A percentile compares a stretch with the other conserved stretches of the same genome.
Conservation (phyloP, 2,888 invertebrate species). For the Chironomus tentans region DNA sequence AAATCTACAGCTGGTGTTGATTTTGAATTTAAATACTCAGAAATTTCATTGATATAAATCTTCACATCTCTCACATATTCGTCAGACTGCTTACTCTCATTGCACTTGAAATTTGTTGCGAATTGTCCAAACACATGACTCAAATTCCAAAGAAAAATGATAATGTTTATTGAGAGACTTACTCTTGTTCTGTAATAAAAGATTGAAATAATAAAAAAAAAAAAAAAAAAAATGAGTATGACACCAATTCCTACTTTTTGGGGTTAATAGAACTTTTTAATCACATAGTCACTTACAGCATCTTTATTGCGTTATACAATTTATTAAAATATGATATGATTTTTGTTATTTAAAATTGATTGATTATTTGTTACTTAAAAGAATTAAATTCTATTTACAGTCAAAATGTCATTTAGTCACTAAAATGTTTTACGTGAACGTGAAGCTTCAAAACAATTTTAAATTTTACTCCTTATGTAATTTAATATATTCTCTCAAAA, state of each 20-base stretch:
- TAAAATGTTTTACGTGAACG: no score
- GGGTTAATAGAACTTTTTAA: not conserved
- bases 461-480: no score
- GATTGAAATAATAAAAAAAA: no score
- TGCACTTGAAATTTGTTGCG: slow-evolving; percentile 14
- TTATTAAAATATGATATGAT: not conserved
- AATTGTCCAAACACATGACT: not conserved
- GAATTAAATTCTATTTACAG: no score
- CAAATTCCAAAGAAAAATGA: not conserved
- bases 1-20: not conserved
- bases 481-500: no score
- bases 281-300: not conserved
- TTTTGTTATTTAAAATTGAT: not conserved
- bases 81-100: not conserved
- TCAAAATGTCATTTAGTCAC: no score
- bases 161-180: not conserved
- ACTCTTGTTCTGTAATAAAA: no score
- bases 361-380: not conserved
- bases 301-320: not conserved
- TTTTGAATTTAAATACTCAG: not conserved
- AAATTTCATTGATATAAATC: not conserved
- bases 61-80: slow-evolving; percentile 2
- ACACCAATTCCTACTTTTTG: not conserved
- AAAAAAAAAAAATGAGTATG: no score
- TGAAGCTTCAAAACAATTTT: no score